These are phyloP conservation scores for Phoxinus phoxinus DNA, from an alignment of 2,113 vertebrate genomes.

Conservation along the genomic window DNA sequence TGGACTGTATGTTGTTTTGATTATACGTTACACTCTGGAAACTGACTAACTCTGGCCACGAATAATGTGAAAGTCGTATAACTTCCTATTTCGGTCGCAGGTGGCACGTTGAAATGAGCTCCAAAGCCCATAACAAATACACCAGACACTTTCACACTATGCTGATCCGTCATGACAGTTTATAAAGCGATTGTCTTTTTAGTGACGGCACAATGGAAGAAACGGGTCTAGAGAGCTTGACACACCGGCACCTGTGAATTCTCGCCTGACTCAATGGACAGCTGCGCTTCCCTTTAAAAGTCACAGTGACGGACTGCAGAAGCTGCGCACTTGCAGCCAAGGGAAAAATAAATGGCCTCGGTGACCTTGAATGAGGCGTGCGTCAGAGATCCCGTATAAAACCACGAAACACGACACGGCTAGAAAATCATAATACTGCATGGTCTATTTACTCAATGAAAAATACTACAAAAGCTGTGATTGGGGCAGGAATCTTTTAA, in stretches of 20 bases:
- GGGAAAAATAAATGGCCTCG: constrained; percentile 24
- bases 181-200: not conserved
- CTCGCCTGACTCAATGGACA: constrained; percentile 41
- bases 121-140: not conserved
- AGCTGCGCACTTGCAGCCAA: not conserved
- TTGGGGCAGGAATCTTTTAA: no score
- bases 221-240: constrained; percentile 13
- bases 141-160: not conserved
- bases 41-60: not conserved
- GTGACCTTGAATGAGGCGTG: constrained; percentile 32
- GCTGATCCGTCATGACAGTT: not conserved
- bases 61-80: not conserved
- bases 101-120: not conserved
- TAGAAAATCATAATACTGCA: not conserved
- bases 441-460: not conserved
- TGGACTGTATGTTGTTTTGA: not conserved
- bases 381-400: constrained; percentile 16
- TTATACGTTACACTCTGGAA: not conserved
- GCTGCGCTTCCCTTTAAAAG: constrained; percentile 48
- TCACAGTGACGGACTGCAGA: constrained; percentile 13
- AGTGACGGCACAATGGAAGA: not conserved
- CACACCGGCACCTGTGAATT: constrained; percentile 36
- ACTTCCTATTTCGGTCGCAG: constrained; percentile 14
- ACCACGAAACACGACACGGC: not conserved
- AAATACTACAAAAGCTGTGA: no score